Base-by-base conservation (phyloP, 2,113 vertebrate species). In the Tor tambroides region DNA sequence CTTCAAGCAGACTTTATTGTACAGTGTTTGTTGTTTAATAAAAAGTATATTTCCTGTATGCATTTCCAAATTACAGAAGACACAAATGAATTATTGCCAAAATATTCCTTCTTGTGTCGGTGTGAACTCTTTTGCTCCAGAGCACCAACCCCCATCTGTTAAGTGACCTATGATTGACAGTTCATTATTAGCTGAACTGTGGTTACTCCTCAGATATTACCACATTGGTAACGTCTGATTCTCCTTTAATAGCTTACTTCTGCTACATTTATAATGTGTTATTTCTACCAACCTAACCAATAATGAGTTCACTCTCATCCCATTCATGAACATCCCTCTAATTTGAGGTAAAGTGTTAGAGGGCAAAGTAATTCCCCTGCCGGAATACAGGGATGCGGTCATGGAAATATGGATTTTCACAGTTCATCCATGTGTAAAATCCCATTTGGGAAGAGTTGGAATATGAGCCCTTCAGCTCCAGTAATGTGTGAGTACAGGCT, bases 91-190 rank as follows among this genome's bases (percentile, higher is more conserved):
- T 49, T 26, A 2, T 76, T 76, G 2, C 1, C 26, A 77, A 77
- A 51, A 77, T 30, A 49, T 17, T 54, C 32, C 2, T 23, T 59
- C 51, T 61, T 43, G 21, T 80, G 15, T 56, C 28, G 8, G 49
- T 49, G 51, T 28, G 38, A 12, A 67, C n/a, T 12, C 38, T 41
- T 46, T 71, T 43, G 12, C 54, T 30, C 30, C 90, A 80, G 75
- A 89, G 54, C 51, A 86, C 82, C 87, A 89, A 79, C 84, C 89
- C 84, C 89, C 87, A 65, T 87, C 90, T 72, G 59, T 91, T 93
- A 94, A 94, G 92, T 92, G 92, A 94, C 92, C 92, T 88, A 91
- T 93, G 94, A 95, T 95, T 94, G 94, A 95, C 94, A 90, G 92
- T 90, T 84, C 90, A 87, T 94, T 95, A 95, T 94, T 95, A 94